Percentiles rank a stretch among this genome's conserved stretches.
phyloP scores from a whole-genome alignment of 2,113 vertebrate genomes.

The Callopanchax toddi region DNA sequence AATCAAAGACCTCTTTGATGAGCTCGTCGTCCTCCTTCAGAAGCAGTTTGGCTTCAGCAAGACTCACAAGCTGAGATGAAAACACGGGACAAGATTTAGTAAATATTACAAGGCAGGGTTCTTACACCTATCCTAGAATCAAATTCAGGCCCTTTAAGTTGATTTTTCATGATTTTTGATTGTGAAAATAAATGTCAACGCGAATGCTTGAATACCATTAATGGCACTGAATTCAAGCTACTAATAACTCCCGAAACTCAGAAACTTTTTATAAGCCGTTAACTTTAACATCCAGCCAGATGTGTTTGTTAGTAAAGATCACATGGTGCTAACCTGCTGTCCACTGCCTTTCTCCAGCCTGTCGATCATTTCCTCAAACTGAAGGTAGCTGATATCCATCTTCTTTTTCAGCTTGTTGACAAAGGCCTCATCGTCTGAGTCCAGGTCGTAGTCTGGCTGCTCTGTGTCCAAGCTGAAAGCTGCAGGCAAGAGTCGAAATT shows the following conservation, averaged over 20 bases:
- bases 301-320: no score
- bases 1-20: conserved; percentile 98
- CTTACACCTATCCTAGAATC: no score
- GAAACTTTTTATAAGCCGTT: no score
- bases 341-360: conserved; percentile 98
- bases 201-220: no score
- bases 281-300: no score
- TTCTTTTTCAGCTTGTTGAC: conserved; percentile 97
- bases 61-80: conserved; percentile 87
- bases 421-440: conserved; percentile 95
- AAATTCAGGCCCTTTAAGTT: no score
- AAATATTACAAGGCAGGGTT: background rate
- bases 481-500: conserved; percentile 50
- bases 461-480: conserved; percentile 99
- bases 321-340: conserved; percentile 86
- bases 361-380: conserved; percentile 99
- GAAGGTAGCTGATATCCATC: conserved; percentile 95
- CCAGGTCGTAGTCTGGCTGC: conserved; percentile 98
- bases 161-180: no score
- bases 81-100: background rate
- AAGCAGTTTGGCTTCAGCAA: conserved; percentile 96
- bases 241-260: no score
- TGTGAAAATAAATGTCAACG: no score
- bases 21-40: conserved; percentile 98
- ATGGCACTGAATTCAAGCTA: no score